Percentiles rank a stretch among this genome's conserved stretches.
Conservation (phyloP, 1,140 invertebrate genomes). For the Trachelipus rathkii region DNA sequence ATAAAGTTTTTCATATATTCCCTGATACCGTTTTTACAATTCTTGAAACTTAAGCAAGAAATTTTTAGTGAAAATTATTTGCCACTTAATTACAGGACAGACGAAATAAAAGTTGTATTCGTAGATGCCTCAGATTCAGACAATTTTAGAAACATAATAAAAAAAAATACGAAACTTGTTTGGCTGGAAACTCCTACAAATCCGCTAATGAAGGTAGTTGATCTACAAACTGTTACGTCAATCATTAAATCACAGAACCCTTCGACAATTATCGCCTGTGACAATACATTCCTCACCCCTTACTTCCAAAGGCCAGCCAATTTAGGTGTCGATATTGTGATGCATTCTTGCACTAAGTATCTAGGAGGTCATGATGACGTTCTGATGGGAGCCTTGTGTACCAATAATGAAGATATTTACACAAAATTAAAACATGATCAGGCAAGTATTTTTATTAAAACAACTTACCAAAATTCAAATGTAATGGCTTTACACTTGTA, state of each 20-base stretch:
- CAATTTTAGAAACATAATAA: background rate
- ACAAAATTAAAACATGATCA: slow-evolving; percentile 76
- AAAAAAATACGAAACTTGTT: slow-evolving; percentile 50
- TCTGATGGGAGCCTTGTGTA: slow-evolving; percentile 84
- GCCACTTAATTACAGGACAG: slow-evolving; percentile 48
- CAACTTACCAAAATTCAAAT: too few species aligned
- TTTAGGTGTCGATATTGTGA: slow-evolving; percentile 83
- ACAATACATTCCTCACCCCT: slow-evolving; percentile 93
- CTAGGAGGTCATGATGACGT: slow-evolving; percentile 98
- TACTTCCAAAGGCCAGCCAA: slow-evolving; percentile 86
- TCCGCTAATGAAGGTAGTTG: slow-evolving; percentile 83
- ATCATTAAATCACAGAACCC: slow-evolving; percentile 58
- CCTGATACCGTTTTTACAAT: too few species aligned
- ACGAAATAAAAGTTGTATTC: background rate
- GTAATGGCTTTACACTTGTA: too few species aligned
- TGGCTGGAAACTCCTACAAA: slow-evolving; percentile 99
- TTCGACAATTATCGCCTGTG: slow-evolving; percentile 73
- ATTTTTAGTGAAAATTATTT: too few species aligned
- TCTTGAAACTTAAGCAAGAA: too few species aligned
- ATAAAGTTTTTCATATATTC: too few species aligned
- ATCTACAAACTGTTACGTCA: slow-evolving; percentile 71
- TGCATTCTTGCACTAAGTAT: slow-evolving; percentile 95
- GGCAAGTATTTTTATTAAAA: too few species aligned
- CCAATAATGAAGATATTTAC: slow-evolving; percentile 67
- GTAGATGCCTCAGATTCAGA: background rate